Evolutionary conservation across 2,797 vertebrate genomes (phyloP).

Genomic region (Coregonus ussuriensis): DNA sequence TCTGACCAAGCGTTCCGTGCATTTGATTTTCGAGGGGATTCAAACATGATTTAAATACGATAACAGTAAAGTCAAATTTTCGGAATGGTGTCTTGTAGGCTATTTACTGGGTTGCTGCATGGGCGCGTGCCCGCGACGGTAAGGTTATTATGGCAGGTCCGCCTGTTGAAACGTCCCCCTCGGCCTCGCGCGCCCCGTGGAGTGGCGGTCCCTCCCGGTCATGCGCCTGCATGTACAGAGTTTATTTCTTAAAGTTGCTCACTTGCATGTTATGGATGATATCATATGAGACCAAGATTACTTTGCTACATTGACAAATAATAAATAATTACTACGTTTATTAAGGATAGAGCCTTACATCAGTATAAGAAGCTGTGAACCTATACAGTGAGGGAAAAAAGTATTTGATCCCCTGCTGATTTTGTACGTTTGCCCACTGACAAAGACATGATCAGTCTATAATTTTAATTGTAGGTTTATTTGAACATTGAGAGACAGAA

Average conservation of each 20-base stretch:
- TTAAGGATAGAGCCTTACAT: background rate
- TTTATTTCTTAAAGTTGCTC: background rate
- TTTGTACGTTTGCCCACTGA: too few relatives aligned
- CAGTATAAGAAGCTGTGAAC: too few relatives aligned
- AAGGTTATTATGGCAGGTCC: constrained; percentile 17
- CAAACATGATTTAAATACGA: constrained; percentile 42
- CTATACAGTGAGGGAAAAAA: too few relatives aligned
- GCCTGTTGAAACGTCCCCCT: constrained; percentile 40
- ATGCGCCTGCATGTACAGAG: constrained; percentile 19
- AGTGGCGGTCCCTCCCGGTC: constrained; percentile 12
- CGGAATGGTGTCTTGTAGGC: constrained; percentile 3
- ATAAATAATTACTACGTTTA: background rate
- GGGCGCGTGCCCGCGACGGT: constrained; percentile 40
- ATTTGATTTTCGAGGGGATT: constrained; percentile 29
- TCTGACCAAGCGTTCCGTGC: constrained; percentile 37
- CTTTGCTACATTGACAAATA: background rate
- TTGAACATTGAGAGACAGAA: too few relatives aligned
- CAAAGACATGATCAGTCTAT: too few relatives aligned
- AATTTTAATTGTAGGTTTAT: too few relatives aligned
- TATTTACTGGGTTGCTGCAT: constrained; percentile 29
- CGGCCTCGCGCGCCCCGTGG: constrained; percentile 35
- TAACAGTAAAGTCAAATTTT: constrained; percentile 8
- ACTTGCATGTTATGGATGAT: background rate
- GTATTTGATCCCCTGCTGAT: too few relatives aligned
- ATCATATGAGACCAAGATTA: background rate